Conservation (phyloP, 2,113 vertebrate species). For the Etia nguti region DNA sequence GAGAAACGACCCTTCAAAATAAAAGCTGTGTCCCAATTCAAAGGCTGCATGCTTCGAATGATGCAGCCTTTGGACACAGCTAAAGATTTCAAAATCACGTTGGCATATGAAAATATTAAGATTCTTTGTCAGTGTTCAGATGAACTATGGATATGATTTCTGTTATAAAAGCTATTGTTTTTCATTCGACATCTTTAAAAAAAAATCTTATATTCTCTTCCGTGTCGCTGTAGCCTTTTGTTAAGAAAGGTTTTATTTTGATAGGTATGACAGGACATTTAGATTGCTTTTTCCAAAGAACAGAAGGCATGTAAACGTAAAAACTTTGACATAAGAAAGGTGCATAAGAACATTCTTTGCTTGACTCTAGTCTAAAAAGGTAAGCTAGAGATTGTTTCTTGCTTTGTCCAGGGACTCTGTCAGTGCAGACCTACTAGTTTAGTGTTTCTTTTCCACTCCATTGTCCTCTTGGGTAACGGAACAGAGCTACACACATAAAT, state of each 20-base stretch:
- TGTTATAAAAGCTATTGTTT: neutral
- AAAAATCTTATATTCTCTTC: neutral
- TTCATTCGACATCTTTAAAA: neutral
- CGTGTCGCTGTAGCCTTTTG: neutral
- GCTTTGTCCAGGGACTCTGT: neutral
- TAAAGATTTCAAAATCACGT: neutral
- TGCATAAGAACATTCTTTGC: neutral
- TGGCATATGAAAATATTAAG: neutral
- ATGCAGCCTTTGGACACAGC: neutral
- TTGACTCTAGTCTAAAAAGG: neutral
- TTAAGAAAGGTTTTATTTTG: slow-evolving; percentile 6
- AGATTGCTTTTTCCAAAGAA: neutral
- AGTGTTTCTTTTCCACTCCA: neutral
- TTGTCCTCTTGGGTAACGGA: neutral
- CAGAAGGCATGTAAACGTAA: neutral
- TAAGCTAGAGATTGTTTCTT: neutral
- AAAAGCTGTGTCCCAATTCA: neutral
- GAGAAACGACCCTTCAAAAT: slow-evolving; percentile 2
- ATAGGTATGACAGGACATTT: neutral
- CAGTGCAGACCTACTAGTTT: neutral
- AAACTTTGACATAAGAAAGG: slow-evolving; percentile 13
- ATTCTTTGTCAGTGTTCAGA: neutral
- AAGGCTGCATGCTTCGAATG: neutral
- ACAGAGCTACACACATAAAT: neutral
- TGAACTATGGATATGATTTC: neutral